These are phyloP conservation scores for Matsumyia berberina DNA, from an alignment of 2,888 invertebrate genomes.

Conservation along the genomic window DNA sequence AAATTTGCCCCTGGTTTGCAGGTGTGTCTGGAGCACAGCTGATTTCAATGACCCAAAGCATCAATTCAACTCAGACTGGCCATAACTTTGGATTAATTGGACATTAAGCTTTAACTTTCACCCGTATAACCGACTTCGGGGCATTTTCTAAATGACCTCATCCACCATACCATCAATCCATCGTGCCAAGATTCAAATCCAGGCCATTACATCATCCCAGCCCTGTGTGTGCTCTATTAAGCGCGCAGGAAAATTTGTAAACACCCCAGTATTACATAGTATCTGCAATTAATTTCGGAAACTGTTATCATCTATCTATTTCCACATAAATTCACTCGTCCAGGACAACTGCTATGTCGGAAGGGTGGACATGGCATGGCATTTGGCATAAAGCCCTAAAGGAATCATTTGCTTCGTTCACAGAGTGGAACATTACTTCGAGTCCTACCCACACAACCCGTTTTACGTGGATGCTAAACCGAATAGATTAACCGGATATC, in stretches of 20 bases:
- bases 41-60: no score
- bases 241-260: neutral
- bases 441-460: neutral
- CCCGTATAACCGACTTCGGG: no score
- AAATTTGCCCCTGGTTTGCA: no score
- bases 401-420: constrained; percentile 5
- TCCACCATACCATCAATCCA: neutral
- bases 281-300: constrained; percentile 46
- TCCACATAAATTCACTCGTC: constrained; percentile 27
- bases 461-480: neutral
- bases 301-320: constrained; percentile 28
- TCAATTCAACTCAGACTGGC: no score
- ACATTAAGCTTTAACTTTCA: no score
- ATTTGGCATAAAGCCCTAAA: constrained; percentile 31
- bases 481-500: constrained; percentile 44
- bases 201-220: neutral
- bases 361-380: neutral
- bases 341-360: neutral
- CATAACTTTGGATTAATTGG: no score
- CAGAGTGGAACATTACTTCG: constrained; percentile 2
- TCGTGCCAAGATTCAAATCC: neutral
- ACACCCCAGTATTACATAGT: neutral
- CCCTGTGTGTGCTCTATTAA: neutral
- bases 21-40: no score
- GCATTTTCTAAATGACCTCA: no score